Evolutionary conservation across 2,888 invertebrate species (phyloP).

Genomic region (Deroplatys truncata): DNA sequence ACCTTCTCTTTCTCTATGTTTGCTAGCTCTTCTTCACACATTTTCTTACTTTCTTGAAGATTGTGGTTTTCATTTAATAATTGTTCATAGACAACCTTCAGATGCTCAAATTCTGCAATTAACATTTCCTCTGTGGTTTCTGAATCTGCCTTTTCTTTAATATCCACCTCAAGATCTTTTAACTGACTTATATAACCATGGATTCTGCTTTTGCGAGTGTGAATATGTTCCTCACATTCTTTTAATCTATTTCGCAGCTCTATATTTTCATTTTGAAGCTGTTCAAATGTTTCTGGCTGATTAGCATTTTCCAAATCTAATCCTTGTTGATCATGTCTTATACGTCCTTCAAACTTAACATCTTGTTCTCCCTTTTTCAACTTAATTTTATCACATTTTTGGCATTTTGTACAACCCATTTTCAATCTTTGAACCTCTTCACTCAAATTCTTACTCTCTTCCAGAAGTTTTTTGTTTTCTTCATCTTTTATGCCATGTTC

Average conservation of each 20-base stretch:
- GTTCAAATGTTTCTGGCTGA: background rate
- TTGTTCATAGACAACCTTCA: background rate
- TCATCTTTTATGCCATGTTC: background rate
- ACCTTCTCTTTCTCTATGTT: background rate
- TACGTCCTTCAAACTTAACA: no score
- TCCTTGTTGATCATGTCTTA: background rate
- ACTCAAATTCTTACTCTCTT: background rate
- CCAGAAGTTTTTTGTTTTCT: background rate
- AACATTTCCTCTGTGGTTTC: background rate
- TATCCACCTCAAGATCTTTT: background rate
- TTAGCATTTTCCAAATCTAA: background rate
- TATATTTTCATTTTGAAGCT: background rate
- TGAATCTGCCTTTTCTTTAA: background rate
- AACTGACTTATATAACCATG: background rate
- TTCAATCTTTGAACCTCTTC: background rate
- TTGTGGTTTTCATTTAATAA: background rate
- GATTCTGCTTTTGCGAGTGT: background rate
- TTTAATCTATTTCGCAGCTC: background rate
- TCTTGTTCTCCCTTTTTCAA: no score
- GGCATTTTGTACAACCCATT: background rate
- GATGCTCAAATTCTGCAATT: background rate
- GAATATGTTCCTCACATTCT: background rate
- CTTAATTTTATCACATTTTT: no score
- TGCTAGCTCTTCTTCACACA: background rate
- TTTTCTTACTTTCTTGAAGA: background rate